Evolutionary conservation across 2,888 invertebrate species (phyloP), one percentile per base, ranked within the genome.

Genomic region (Athalia circularis): DNA sequence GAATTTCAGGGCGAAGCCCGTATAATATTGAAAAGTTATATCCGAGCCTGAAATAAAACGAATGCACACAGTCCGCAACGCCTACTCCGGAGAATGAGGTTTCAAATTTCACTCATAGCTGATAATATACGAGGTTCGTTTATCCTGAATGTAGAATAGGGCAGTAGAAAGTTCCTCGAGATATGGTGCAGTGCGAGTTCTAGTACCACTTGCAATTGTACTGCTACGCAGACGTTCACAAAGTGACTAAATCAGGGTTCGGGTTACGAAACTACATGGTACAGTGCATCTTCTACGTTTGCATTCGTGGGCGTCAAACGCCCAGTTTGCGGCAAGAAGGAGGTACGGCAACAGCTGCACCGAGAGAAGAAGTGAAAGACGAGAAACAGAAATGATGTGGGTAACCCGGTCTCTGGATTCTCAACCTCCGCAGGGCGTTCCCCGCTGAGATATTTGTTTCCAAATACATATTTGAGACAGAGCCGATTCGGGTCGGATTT

Each of bases 401-500:
- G 88, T 88, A 86, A 88, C 88, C 88, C 87, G 87, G 88, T 88
- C 88, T 86, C 2, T 85, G 83, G 85, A 88, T n/a, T 68, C 29
- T 50, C 48, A 57, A n/a, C 70, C 45, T n/a, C 9, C 52, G 52
- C 72, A n/a, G 15, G 72, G 72, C 59, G 72, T 57, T 5, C 11
- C 72, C 29, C 29, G 29, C 29, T 2, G 29, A 29, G 29, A 29
- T 29, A 29, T 29, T 47, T 8, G 29, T 72, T 45, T 54, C 52
- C n/a, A 68, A 43, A 29, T n/a, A 50, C 29, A 29, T 29, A 29
- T 29, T 29, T 29, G 29, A 29, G 29, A 29, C 29, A 29, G 29
- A 29, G 29, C 29, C 29, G 29, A 29, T 29, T 29, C 29, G 2
- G 29, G 29, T 1, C 29, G 2, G 29, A 29, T 29, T 29, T 29